Percentiles rank a stretch among this genome's conserved stretches.
Conservation (phyloP, 1,140 invertebrate species). For the Stegodyphus mimosarum region DNA sequence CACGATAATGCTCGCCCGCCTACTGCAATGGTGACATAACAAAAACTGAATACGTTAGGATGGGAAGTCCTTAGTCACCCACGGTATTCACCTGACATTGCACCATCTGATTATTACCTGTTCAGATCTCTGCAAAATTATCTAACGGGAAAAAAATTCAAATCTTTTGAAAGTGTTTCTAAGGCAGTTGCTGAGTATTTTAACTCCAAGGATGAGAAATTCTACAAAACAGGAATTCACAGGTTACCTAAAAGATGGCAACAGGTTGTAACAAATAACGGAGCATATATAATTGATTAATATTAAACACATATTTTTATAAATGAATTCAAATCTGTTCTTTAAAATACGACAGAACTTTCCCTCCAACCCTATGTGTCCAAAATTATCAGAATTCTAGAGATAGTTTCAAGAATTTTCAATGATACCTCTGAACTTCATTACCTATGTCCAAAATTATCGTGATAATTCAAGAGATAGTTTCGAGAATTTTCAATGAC, state of each 20-base stretch:
- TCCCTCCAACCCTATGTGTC: background rate
- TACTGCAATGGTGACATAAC: constrained; percentile 3
- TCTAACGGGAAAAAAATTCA: constrained; percentile 21
- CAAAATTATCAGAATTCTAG: too few relatives aligned
- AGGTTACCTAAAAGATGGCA: constrained; percentile 4
- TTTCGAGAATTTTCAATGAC: too few relatives aligned
- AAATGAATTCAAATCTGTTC: constrained; percentile 10
- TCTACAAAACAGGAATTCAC: constrained; percentile 10
- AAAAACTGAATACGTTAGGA: constrained; percentile 15
- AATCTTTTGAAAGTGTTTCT: constrained; percentile 46
- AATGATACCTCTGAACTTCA: too few relatives aligned
- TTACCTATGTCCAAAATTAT: too few relatives aligned
- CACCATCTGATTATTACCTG: constrained; percentile 32
- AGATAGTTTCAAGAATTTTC: too few relatives aligned
- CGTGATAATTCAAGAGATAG: too few relatives aligned
- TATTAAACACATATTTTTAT: constrained; percentile 16
- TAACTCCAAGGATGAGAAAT: constrained; percentile 6
- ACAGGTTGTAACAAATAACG: constrained; percentile 12
- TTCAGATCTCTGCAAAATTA: constrained; percentile 45
- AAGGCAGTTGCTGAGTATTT: constrained; percentile 22
- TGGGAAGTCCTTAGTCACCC: constrained; percentile 11
- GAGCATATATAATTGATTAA: constrained; percentile 15
- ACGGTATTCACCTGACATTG: constrained; percentile 1
- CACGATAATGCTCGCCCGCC: constrained; percentile 1
- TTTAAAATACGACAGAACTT: constrained; percentile 7